phyloP scores from a whole-genome alignment of 2,888 invertebrate genomes.

The Panopea generosa region DNA sequence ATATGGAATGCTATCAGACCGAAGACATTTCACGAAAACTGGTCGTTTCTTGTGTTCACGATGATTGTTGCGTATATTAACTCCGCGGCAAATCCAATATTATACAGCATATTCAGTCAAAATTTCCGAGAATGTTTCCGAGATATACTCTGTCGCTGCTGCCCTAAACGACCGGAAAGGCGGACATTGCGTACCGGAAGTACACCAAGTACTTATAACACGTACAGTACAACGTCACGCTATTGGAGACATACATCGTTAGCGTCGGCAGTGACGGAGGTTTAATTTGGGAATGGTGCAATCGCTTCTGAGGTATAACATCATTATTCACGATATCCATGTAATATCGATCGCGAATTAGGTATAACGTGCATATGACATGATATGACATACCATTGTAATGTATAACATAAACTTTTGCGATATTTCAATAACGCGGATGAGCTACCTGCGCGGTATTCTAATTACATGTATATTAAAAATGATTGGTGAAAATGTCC shows the following conservation, averaged over 20 bases:
- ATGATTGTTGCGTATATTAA: slow-evolving; percentile 84
- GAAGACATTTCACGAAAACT: slow-evolving; percentile 80
- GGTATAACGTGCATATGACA: too few species aligned
- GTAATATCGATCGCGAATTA: too few species aligned
- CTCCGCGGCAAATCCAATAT: slow-evolving; percentile 85
- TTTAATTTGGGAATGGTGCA: too few species aligned
- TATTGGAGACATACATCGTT: slow-evolving; percentile 73
- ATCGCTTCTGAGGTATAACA: too few species aligned
- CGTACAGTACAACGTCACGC: slow-evolving; percentile 66
- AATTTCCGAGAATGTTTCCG: slow-evolving; percentile 82
- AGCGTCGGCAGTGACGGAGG: slow-evolving; percentile 61
- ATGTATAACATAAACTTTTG: too few species aligned
- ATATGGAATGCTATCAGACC: slow-evolving; percentile 80
- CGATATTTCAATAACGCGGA: too few species aligned
- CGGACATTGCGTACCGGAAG: slow-evolving; percentile 43
- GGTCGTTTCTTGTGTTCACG: slow-evolving; percentile 82
- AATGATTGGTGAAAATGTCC: too few species aligned
- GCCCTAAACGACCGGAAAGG: slow-evolving; percentile 41
- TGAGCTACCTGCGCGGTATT: too few species aligned
- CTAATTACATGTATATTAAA: too few species aligned
- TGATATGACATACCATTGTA: too few species aligned
- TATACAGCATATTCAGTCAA: slow-evolving; percentile 85
- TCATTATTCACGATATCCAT: too few species aligned
- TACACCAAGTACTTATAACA: slow-evolving; percentile 51
- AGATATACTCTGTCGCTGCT: slow-evolving; percentile 72